Conservation (phyloP, 2,888 invertebrate genomes). For the Pecten maximus region DNA sequence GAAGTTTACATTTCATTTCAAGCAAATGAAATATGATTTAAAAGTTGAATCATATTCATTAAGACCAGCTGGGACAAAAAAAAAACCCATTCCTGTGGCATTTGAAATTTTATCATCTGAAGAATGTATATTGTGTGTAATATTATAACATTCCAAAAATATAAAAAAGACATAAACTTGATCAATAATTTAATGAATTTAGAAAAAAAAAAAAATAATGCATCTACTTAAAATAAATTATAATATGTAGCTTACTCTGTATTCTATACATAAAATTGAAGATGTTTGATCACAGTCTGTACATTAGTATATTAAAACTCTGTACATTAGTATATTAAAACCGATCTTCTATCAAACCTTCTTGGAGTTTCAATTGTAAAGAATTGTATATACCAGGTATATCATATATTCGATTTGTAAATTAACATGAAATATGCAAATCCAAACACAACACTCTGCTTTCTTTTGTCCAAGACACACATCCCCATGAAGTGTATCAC, state of each 20-base stretch:
- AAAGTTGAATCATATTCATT: not conserved
- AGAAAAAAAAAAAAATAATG: not conserved
- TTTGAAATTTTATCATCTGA: not conserved
- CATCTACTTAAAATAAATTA: not conserved
- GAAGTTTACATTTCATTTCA: no score
- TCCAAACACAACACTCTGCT: no score
- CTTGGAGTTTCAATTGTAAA: not conserved
- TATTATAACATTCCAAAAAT: not conserved
- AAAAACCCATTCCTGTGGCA: not conserved
- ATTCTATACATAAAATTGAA: not conserved
- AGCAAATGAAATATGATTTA: no score
- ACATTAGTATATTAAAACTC: no score
- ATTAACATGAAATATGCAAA: no score
- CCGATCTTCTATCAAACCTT: not conserved
- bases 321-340: not conserved
- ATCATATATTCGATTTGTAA: no score
- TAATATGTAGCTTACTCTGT: not conserved
- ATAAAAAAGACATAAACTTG: not conserved
- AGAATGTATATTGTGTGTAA: not conserved
- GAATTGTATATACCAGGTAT: not conserved
- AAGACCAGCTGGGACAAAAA: not conserved
- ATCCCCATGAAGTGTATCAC: no score
- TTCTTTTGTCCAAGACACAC: no score
- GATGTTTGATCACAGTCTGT: not conserved
- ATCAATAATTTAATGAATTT: conserved; percentile 16